Evolutionary conservation across 2,113 vertebrate species (phyloP), one percentile per base, ranked within the genome.

Genomic region (Rostratula benghalensis): DNA sequence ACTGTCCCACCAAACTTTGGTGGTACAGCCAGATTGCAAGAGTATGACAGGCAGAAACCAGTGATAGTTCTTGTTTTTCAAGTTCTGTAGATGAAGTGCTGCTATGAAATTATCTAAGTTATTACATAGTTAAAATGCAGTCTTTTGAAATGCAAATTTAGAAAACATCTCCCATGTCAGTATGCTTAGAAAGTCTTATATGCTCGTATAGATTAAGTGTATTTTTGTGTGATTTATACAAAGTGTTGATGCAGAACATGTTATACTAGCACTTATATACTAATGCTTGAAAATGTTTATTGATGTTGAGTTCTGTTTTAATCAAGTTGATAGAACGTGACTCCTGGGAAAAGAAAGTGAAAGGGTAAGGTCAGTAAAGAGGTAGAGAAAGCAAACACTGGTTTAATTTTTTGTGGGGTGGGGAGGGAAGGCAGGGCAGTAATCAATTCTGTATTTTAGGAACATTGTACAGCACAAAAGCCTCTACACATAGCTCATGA

Each of bases 1-100:
- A 18, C 27, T n/a, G 39, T 65, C 57, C 43, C 13, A 2, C n/a
- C 21, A 2, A 13, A 12, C 19, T 20, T 9, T 1, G 2, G 17
- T 30, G 4, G n/a, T 21, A 13, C 27, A 14, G 43, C 25, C 21
- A 24, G n/a, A 5, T 3, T 31, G n/a, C 22, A 7, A 22, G 46
- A 61, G 53, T 13, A 2, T 16, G 18, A 8, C 13, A 6, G 43
- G 5, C 17, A 30, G 35, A 54, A 50, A 24, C 6, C 33, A 21
- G 5, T 3, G 4, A 3, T 21, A 16, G 16, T 41, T 24, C 14
- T 61, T 54, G 31, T n/a, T 21, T 28, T 50, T 70, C 20, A 4
- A 4, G 39, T 75, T 60, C 57, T 64, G n/a, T 31, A 64, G 23
- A 23, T 37, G 23, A 70, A 64, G n/a, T 31, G 31, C 64, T 64